These are phyloP conservation scores for Urocynchramus pylzowi DNA, from an alignment of 2,113 vertebrate species.

Conservation along the genomic window DNA sequence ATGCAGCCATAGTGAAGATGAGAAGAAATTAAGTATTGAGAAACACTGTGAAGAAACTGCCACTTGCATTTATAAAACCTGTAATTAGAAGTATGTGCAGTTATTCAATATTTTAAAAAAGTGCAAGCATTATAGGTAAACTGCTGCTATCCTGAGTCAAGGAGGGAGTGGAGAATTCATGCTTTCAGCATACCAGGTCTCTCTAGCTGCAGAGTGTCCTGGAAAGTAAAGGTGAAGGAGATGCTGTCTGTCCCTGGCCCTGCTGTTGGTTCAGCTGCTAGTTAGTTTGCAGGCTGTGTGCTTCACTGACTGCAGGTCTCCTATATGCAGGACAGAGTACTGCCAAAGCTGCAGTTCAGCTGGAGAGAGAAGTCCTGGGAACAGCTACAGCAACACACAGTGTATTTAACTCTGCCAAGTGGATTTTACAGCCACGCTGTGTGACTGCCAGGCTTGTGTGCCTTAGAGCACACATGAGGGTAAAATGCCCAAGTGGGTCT, in stretches of 20 bases:
- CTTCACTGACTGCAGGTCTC: not conserved
- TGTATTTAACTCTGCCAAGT: not conserved
- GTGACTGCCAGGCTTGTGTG: not conserved
- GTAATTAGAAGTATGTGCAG: not conserved
- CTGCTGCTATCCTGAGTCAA: not conserved
- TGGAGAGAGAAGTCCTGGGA: not conserved
- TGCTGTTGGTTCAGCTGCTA: not conserved
- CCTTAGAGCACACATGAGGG: not conserved
- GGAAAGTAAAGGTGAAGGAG: not conserved
- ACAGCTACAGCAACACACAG: not conserved
- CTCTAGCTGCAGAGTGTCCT: not conserved
- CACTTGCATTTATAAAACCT: not conserved
- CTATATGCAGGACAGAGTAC: not conserved
- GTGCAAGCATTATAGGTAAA: not conserved
- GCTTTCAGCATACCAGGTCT: not conserved
- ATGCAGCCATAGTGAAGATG: not conserved
- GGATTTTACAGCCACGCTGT: not conserved
- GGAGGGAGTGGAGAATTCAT: not conserved
- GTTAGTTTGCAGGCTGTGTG: not conserved
- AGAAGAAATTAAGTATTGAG: not conserved
- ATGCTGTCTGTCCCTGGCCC: not conserved
- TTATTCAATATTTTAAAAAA: not conserved
- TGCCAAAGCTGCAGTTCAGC: not conserved
- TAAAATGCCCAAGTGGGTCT: not conserved
- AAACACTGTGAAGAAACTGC: not conserved